Evolutionary conservation across 2,888 invertebrate species (phyloP).

Genomic region (Tipula confusa): DNA sequence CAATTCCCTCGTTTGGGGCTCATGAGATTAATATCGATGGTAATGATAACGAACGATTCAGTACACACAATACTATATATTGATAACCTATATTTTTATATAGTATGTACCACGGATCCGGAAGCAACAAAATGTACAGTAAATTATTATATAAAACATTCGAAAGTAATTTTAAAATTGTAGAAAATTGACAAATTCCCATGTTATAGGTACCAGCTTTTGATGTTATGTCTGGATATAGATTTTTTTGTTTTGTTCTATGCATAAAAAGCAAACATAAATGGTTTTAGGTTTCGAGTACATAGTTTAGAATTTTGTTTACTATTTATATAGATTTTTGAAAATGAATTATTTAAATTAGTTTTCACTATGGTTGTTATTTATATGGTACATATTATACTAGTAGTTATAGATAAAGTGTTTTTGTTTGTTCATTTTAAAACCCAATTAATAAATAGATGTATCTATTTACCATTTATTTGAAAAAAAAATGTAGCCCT

Average conservation of each 20-base stretch:
- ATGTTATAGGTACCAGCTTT: neutral
- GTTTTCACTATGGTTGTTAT: neutral
- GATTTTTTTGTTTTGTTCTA: neutral
- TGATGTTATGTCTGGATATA: neutral
- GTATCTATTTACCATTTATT: no score
- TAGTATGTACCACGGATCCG: neutral
- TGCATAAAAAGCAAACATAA: neutral
- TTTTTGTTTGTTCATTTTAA: no score
- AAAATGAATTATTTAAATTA: neutral
- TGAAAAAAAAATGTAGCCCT: no score
- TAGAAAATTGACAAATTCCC: neutral
- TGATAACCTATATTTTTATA: no score
- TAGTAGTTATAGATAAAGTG: neutral
- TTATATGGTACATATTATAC: neutral
- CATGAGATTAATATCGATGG: neutral
- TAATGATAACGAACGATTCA: neutral
- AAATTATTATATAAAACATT: neutral
- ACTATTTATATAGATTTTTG: neutral
- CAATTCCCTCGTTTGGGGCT: neutral
- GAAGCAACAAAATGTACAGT: no score
- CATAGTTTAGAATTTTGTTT: no score
- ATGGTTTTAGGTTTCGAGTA: no score
- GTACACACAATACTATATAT: neutral
- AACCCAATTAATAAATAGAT: no score
- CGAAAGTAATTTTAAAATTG: neutral